These are phyloP conservation scores for Acanthosepion esculentum DNA, from an alignment of 2,888 invertebrate species.

Conservation along the genomic window DNA sequence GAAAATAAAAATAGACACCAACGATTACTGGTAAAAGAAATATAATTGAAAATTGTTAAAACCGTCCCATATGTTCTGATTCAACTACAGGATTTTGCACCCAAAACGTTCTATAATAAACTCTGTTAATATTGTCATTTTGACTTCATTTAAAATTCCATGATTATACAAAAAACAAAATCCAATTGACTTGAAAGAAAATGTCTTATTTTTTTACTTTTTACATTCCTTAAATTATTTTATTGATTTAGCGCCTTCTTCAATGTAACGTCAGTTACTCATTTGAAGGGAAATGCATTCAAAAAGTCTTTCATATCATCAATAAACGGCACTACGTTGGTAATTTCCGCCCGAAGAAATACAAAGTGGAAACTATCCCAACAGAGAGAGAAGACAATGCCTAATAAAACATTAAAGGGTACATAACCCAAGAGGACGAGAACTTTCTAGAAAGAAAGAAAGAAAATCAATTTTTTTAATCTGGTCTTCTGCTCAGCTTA, in stretches of 20 bases:
- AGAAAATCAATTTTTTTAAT: too few relatives aligned
- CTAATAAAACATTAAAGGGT: neutral
- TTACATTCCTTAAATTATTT: neutral
- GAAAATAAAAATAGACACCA: too few relatives aligned
- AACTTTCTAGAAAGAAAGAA: neutral
- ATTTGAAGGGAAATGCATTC: neutral
- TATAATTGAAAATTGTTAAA: too few relatives aligned
- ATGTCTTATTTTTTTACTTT: neutral
- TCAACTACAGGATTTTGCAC: too few relatives aligned
- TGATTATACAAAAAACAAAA: too few relatives aligned
- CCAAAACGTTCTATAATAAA: too few relatives aligned
- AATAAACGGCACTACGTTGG: neutral
- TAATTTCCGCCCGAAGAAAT: neutral
- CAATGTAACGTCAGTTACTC: neutral
- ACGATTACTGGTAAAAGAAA: too few relatives aligned
- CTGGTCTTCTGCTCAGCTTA: neutral
- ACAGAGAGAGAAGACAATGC: neutral
- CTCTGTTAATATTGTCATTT: too few relatives aligned
- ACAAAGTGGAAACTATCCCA: neutral
- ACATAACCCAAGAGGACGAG: neutral
- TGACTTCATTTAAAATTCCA: too few relatives aligned
- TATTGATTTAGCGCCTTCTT: neutral
- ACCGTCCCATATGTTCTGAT: too few relatives aligned
- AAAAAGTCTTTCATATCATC: neutral
- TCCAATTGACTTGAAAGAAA: too few relatives aligned